Percentiles rank a stretch among this genome's conserved stretches.
phyloP scores from a whole-genome alignment of 2,888 invertebrate species.

The Dione vanillae region DNA sequence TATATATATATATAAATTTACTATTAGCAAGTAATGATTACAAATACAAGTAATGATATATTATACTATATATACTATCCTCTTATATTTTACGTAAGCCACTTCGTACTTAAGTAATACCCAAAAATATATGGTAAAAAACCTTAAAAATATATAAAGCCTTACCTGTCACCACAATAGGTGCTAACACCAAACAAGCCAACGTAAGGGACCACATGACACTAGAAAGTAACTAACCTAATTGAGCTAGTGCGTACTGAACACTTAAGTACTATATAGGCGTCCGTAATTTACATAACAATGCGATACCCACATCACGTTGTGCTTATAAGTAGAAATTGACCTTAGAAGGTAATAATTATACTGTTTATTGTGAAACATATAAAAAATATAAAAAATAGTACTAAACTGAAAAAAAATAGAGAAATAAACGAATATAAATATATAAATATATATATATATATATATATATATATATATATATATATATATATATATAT shows the following conservation, averaged over 20 bases:
- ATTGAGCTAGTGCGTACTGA: conserved; percentile 36
- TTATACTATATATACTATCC: no score
- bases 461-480: no score
- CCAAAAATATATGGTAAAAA: neutral
- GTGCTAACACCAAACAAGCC: conserved; percentile 27
- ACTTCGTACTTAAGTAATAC: no score
- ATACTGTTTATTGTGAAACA: neutral
- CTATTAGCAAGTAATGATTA: no score
- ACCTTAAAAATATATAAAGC: neutral
- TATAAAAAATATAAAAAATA: no score
- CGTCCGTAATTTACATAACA: conserved; percentile 54
- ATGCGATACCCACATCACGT: conserved; percentile 63
- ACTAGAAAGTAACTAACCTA: conserved; percentile 40
- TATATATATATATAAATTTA: no score
- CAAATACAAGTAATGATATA: no score
- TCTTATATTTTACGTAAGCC: no score
- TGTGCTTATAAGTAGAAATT: conserved; percentile 34
- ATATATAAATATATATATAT: no score
- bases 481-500: no score
- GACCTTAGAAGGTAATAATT: conserved; percentile 35
- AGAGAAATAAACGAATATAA: no score
- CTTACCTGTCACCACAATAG: conserved; percentile 30
- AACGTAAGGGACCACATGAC: conserved; percentile 41
- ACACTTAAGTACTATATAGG: conserved; percentile 49
- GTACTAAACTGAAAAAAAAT: no score